Evolutionary conservation across 1,140 invertebrate genomes (phyloP).

Genomic region (Penaeus chinensis): DNA sequence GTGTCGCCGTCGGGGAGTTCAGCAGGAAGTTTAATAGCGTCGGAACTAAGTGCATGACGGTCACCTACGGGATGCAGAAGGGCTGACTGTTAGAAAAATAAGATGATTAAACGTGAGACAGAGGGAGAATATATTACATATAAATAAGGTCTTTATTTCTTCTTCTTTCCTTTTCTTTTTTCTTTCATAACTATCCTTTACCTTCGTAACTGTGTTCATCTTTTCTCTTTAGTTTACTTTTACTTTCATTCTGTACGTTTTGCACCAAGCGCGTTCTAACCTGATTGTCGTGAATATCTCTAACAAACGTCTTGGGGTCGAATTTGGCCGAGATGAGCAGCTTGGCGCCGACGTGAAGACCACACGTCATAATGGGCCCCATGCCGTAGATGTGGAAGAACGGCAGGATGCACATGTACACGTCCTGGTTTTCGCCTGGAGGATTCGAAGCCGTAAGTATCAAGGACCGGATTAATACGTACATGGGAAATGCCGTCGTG

Average conservation of each 20-base stretch:
- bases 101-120: not conserved
- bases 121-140: too few species aligned
- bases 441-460: not conserved
- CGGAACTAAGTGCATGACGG: constrained; percentile 45
- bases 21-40: constrained; percentile 54
- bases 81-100: not conserved
- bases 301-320: constrained; percentile 21
- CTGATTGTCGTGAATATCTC: constrained; percentile 11
- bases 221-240: too few species aligned
- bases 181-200: too few species aligned
- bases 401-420: constrained; percentile 29
- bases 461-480: too few species aligned
- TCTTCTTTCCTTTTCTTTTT: too few species aligned
- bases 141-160: too few species aligned
- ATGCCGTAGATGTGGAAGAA: constrained; percentile 45
- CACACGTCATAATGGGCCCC: not conserved
- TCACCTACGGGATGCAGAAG: constrained; percentile 19
- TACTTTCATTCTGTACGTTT: too few species aligned
- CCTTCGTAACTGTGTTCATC: too few species aligned
- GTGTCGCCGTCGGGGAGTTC: constrained; percentile 22
- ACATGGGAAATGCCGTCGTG: too few species aligned
- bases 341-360: constrained; percentile 9
- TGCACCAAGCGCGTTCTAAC: not conserved
- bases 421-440: constrained; percentile 14
- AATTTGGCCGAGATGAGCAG: constrained; percentile 7